A percentile compares a stretch with the other conserved stretches of the same genome.
Conservation (phyloP, 1,140 invertebrate species). For the Saccostrea cuccullata region DNA sequence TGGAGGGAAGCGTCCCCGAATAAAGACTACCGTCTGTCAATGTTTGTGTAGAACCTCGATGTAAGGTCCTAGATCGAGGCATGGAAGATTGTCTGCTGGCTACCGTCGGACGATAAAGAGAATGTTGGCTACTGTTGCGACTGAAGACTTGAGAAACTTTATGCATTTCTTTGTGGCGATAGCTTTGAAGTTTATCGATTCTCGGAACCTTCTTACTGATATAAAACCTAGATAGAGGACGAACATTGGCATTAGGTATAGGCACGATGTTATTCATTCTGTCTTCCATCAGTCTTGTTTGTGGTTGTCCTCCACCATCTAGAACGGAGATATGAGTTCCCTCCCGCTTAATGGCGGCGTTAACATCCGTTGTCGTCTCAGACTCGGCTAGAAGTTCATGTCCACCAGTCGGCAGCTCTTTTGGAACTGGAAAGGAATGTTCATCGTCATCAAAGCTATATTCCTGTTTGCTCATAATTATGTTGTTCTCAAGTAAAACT, state of each 20-base stretch:
- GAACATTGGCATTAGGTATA: not conserved
- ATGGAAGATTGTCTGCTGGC: not conserved
- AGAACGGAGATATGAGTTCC: not conserved
- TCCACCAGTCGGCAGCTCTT: not conserved
- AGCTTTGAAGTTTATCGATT: slow-evolving; percentile 1
- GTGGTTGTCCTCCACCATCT: not conserved
- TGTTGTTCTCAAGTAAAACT: no score
- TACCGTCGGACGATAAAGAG: not conserved
- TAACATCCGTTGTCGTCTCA: not conserved
- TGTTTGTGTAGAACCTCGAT: not conserved
- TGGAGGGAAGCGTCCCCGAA: not conserved
- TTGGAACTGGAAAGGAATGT: not conserved
- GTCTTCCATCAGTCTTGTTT: not conserved
- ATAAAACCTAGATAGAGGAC: not conserved
- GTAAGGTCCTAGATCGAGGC: not conserved
- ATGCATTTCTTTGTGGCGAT: not conserved
- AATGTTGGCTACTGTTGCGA: not conserved
- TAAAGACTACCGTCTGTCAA: slow-evolving; percentile 6
- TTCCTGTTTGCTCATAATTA: not conserved
- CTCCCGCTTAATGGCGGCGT: not conserved
- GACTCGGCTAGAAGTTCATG: not conserved
- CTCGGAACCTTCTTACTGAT: not conserved
- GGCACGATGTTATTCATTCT: not conserved
- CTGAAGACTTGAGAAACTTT: not conserved
- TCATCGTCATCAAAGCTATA: not conserved